A percentile compares a stretch with the other conserved stretches of the same genome.
phyloP scores from a whole-genome alignment of 92 coral and sea anemone genomes.

The Epizoanthus scotinus region DNA sequence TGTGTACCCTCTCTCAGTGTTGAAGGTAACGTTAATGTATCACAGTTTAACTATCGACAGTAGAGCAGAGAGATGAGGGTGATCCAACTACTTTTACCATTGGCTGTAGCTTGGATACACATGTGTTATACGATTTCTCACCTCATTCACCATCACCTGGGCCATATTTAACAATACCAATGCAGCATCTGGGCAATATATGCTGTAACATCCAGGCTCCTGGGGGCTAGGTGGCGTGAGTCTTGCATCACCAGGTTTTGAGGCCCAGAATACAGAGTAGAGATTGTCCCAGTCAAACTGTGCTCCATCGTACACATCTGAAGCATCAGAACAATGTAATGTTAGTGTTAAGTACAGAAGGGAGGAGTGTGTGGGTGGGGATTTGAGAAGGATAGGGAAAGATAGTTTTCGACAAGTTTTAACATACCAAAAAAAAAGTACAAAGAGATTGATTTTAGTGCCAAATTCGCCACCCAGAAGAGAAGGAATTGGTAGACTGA shows the following conservation, averaged over 20 bases:
- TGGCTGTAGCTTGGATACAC: background rate
- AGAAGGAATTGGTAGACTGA: no score
- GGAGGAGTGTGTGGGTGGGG: no score
- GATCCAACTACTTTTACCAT: background rate
- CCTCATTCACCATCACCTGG: slow-evolving; percentile 84
- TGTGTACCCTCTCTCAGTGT: no score
- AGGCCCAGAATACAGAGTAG: slow-evolving; percentile 94
- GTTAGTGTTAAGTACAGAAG: background rate
- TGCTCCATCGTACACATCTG: slow-evolving; percentile 95
- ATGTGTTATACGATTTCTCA: slow-evolving; percentile 14
- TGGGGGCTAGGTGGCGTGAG: slow-evolving; percentile 84
- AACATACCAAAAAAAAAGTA: no score
- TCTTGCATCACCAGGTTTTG: slow-evolving; percentile 65
- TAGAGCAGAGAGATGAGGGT: no score
- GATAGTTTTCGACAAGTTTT: no score
- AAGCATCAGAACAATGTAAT: background rate
- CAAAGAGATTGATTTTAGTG: no score
- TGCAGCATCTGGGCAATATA: slow-evolving; percentile 94
- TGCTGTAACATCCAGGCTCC: slow-evolving; percentile 79
- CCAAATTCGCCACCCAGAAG: no score
- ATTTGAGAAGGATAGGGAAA: no score
- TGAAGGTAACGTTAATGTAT: no score
- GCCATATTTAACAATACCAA: slow-evolving; percentile 83
- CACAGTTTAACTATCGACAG: no score
- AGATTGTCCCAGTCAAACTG: slow-evolving; percentile 96